These are phyloP conservation scores for Allacma fusca DNA, from an alignment of 2,888 invertebrate species.

Conservation along the genomic window DNA sequence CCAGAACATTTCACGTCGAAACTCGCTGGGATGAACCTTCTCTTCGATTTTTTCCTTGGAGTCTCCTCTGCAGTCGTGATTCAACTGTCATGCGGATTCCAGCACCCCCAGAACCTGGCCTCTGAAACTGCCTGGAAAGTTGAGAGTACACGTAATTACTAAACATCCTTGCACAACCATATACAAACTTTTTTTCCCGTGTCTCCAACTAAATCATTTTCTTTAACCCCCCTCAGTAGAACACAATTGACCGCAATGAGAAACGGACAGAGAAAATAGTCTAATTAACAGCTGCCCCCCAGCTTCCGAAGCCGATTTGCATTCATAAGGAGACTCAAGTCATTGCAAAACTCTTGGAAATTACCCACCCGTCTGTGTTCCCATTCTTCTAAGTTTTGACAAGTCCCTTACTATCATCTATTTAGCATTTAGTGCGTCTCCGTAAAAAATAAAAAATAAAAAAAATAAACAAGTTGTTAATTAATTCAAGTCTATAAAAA, in stretches of 20 bases:
- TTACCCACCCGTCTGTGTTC: too few relatives aligned
- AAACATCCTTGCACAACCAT: constrained; percentile 18
- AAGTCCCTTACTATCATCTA: too few relatives aligned
- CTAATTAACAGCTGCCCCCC: too few relatives aligned
- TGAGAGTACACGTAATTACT: constrained; percentile 4
- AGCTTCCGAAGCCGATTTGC: too few relatives aligned
- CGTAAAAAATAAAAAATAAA: background rate
- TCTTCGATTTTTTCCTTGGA: constrained; percentile 59
- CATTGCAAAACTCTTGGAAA: too few relatives aligned
- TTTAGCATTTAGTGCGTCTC: too few relatives aligned
- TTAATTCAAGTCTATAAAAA: too few relatives aligned
- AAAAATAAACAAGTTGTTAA: too few relatives aligned
- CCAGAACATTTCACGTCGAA: constrained; percentile 52
- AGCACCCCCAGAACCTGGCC: constrained; percentile 42
- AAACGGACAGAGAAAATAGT: too few relatives aligned
- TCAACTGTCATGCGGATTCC: constrained; percentile 45
- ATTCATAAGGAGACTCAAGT: too few relatives aligned
- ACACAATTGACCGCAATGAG: background rate
- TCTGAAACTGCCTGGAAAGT: constrained; percentile 15
- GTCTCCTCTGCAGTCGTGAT: constrained; percentile 45
- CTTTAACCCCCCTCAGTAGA: background rate
- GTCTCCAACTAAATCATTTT: background rate
- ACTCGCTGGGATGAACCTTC: constrained; percentile 61
- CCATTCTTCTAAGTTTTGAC: too few relatives aligned
- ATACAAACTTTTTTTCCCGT: background rate